Evolutionary conservation across 2,113 vertebrate genomes (phyloP).

Genomic region (Silurus asotus): DNA sequence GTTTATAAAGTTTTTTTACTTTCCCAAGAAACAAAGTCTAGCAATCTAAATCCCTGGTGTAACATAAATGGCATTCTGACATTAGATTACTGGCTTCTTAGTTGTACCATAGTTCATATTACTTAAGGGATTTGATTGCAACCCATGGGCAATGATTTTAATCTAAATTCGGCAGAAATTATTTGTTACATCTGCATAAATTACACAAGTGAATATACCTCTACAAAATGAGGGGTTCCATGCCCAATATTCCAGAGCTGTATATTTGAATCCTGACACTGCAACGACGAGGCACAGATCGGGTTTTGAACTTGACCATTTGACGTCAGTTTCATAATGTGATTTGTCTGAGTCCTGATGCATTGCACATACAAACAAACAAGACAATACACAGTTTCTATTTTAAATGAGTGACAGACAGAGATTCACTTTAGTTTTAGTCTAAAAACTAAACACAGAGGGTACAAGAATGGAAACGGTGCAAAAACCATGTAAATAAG

Average conservation of each 20-base stretch:
- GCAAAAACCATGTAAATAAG: neutral
- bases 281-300: neutral
- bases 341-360: neutral
- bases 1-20: neutral
- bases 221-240: neutral
- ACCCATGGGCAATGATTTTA: neutral
- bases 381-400: neutral
- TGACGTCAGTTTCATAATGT: neutral
- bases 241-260: neutral
- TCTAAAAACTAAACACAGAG: neutral
- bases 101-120: neutral
- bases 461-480: neutral
- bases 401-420: neutral
- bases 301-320: neutral
- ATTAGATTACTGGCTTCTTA: neutral
- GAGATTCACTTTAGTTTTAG: neutral
- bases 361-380: neutral
- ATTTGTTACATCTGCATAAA: neutral
- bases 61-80: neutral
- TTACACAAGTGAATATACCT: neutral
- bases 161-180: neutral
- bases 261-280: neutral
- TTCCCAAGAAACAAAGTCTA: neutral
- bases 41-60: neutral
- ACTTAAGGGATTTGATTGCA: neutral